phyloP scores from a whole-genome alignment of 2,888 invertebrate species.

The Heliconius sara region DNA sequence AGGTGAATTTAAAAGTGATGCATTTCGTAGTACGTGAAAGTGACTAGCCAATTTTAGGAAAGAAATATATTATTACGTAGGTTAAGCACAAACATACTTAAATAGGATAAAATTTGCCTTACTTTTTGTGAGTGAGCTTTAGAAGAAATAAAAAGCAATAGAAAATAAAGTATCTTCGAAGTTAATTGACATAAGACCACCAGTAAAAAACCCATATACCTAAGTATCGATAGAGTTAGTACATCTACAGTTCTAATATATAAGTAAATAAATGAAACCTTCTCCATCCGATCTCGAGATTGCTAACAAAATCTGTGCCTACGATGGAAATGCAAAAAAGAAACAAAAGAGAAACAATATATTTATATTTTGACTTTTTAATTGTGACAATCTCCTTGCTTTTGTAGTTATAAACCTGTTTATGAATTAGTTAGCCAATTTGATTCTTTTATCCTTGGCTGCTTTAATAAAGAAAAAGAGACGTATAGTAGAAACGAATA shows the following conservation, averaged over 20 bases:
- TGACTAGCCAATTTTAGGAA: conserved; percentile 58
- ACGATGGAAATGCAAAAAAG: conserved; percentile 1
- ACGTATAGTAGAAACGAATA: neutral
- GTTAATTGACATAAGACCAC: conserved; percentile 10
- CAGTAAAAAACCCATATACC: neutral
- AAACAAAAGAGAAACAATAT: neutral
- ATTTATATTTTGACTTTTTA: conserved; percentile 1
- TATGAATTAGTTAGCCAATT: neutral
- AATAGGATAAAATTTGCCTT: conserved; percentile 41
- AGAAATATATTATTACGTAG: conserved; percentile 42
- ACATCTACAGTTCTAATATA: conserved; percentile 1
- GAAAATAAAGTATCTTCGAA: conserved; percentile 5
- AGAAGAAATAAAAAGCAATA: conserved; percentile 30
- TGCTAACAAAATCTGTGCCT: neutral
- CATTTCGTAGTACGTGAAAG: conserved; percentile 61
- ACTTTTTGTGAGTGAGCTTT: conserved; percentile 36
- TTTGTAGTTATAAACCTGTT: neutral
- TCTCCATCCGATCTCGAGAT: neutral
- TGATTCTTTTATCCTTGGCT: neutral
- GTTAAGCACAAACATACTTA: conserved; percentile 50
- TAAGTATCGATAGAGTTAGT: neutral
- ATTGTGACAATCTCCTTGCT: neutral
- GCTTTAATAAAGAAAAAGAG: neutral
- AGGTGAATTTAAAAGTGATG: conserved; percentile 72
- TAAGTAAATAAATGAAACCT: neutral